Evolutionary conservation across 1,140 invertebrate species (phyloP).

Genomic region (Drosophila guanche): DNA sequence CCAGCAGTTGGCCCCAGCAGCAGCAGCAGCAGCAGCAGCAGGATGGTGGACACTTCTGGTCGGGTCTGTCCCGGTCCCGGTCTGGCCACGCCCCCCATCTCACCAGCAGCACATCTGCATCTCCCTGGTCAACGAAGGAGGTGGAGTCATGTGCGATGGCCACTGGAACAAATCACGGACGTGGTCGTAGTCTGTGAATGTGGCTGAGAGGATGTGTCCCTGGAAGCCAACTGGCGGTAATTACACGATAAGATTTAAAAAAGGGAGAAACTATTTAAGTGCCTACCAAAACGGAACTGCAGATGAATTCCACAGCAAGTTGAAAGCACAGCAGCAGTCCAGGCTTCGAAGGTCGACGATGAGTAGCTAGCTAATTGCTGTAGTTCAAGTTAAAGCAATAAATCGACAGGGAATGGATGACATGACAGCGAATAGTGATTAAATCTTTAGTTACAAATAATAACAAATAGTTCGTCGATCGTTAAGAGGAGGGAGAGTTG

Average conservation of each 20-base stretch:
- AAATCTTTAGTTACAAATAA: too few relatives aligned
- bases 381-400: too few relatives aligned
- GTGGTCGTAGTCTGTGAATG: slow-evolving; percentile 31
- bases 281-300: slow-evolving; percentile 38
- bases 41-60: slow-evolving; percentile 27
- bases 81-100: slow-evolving; percentile 50
- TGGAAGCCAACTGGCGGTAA: slow-evolving; percentile 71
- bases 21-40: too few relatives aligned
- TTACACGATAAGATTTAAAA: slow-evolving; percentile 65
- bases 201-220: slow-evolving; percentile 54
- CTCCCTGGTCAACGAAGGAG: too few relatives aligned
- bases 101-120: background rate
- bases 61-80: background rate
- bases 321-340: too few relatives aligned
- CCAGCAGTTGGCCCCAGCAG: slow-evolving; percentile 32
- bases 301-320: background rate
- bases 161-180: slow-evolving; percentile 70
- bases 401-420: too few relatives aligned
- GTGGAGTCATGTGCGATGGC: slow-evolving; percentile 48
- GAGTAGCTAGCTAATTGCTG: too few relatives aligned
- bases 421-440: too few relatives aligned
- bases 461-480: too few relatives aligned
- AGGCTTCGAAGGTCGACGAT: too few relatives aligned
- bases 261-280: slow-evolving; percentile 68
- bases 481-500: too few relatives aligned